Percentiles rank a stretch among this genome's conserved stretches.
Evolutionary conservation across 2,888 invertebrate genomes (phyloP).

Genomic region (Idaea straminata): DNA sequence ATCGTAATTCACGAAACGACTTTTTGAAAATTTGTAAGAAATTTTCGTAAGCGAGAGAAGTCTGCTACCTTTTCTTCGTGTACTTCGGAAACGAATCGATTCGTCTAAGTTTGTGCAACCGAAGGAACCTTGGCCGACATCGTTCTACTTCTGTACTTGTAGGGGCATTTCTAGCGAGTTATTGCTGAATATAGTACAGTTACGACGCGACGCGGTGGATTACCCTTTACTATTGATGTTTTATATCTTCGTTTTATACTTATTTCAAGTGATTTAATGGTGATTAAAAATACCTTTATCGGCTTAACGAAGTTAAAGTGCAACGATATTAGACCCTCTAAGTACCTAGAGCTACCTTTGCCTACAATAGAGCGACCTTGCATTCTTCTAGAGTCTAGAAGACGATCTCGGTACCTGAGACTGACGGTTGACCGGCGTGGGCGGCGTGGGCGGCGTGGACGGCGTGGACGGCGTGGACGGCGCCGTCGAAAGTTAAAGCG

Average conservation of each 20-base stretch:
- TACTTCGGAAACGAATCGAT: conserved; percentile 44
- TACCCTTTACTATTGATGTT: neutral
- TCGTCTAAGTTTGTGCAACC: conserved; percentile 61
- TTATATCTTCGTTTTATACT: conserved; percentile 12
- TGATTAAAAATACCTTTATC: neutral
- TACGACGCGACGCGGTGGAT: neutral
- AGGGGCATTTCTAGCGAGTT: neutral
- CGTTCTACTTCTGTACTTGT: conserved; percentile 37
- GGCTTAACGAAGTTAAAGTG: neutral
- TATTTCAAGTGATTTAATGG: neutral
- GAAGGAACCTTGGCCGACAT: conserved; percentile 66
- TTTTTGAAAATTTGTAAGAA: neutral
- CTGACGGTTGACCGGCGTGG: neutral
- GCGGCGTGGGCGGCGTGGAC: too few species aligned
- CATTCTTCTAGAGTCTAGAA: neutral
- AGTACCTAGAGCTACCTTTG: too few species aligned
- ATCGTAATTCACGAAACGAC: neutral
- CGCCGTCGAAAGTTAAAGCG: conserved; percentile 30
- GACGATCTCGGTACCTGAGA: too few species aligned
- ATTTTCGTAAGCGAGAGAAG: neutral
- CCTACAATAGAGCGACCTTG: neutral
- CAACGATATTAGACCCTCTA: neutral
- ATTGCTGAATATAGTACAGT: neutral
- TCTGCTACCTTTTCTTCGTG: neutral
- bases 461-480: conserved; percentile 4